Conservation (phyloP, 2,113 vertebrate genomes). For the Cyanoderma ruficeps region DNA sequence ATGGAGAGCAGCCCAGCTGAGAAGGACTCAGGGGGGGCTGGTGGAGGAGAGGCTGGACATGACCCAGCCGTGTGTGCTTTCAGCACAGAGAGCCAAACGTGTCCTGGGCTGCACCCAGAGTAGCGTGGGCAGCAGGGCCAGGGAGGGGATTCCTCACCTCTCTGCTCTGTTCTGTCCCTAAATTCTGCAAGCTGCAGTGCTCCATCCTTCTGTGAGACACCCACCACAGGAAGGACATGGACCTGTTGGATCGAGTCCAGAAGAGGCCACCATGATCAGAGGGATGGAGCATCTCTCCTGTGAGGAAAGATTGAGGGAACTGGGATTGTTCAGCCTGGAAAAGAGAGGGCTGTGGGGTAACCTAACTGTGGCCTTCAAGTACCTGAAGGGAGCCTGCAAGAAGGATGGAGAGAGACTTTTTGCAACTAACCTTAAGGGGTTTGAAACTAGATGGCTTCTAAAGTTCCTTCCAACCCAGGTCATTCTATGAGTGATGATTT, state of each 20-base stretch:
- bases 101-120: not conserved
- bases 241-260: not conserved
- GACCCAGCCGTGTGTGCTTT: accelerated
- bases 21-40: not conserved
- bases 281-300: not conserved
- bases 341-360: not conserved
- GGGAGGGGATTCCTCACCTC: not conserved
- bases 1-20: not conserved
- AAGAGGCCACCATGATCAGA: not conserved
- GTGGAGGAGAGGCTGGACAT: not conserved
- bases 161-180: not conserved
- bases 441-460: not conserved
- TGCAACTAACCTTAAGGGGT: not conserved
- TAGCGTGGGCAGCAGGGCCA: accelerated
- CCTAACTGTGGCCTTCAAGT: not conserved
- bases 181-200: not conserved
- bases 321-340: not conserved
- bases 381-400: not conserved
- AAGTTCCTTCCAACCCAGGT: not conserved
- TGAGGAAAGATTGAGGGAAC: not conserved
- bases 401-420: not conserved
- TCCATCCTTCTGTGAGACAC: not conserved
- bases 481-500: not conserved
- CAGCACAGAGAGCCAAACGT: not conserved
- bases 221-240: not conserved